Evolutionary conservation across 2,797 vertebrate genomes (phyloP), one percentile per base, ranked within the genome.

Genomic region (Australoheros facetus): DNA sequence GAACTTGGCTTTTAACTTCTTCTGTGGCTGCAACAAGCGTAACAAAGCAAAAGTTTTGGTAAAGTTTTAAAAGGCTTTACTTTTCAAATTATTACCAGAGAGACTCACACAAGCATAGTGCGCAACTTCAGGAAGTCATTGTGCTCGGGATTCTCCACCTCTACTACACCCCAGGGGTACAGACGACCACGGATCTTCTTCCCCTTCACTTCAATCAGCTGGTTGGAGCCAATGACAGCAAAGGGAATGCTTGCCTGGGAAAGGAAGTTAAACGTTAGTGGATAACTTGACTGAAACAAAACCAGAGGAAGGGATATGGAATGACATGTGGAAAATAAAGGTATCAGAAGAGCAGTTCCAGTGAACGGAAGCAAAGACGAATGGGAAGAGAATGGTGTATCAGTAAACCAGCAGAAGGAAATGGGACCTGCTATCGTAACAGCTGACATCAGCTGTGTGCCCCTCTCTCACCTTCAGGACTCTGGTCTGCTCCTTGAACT

Each of bases 101-200:
- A 70, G 28, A 97, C 96, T 96, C 91, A 97, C 96, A 97, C 97
- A 75, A 96, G 94, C 96, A 97, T 97, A 73, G 96, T 96, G 74
- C 96, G 96, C 56, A 97, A 91, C 78, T 97, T 97, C 59, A 97
- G 96, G 93, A 98, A 98, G 93, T 98, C 97, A 16, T 98, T 98
- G 93, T 98, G 97, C 77, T 98, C 97, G 0, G 97, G 97, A 84
- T 98, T 98, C 91, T 98, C 97, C 90, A 98, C 97, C 89, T 97
- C 97, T 69, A 97, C 94, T 21, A 97, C 96, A 26, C 96, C 97
- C 97, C 96, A 96, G 10, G 97, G 95, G 80, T 97, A 97, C 34
- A 97, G 92, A 21, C 96, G 96, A 16, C 96, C 97, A 81, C 96
- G 92, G 87, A 98, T 98, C 95, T 98, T 97, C 91, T 96, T 98